phyloP scores from a whole-genome alignment of 2,113 vertebrate species.

The Nycticebus coucang region DNA sequence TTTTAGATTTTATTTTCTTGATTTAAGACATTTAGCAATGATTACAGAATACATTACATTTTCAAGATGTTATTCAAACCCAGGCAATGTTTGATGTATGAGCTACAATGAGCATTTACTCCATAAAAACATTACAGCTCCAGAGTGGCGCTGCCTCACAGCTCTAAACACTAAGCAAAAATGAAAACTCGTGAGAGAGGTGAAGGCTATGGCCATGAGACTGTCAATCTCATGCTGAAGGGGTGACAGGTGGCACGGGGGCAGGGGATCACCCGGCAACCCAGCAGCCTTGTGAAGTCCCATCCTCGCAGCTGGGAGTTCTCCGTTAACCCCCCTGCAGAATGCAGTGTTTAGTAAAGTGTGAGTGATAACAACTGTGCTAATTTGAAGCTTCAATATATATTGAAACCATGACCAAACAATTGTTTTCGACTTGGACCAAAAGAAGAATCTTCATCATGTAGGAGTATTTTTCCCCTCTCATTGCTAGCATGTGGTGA shows the following conservation, averaged over 20 bases:
- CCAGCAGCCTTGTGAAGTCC: background rate
- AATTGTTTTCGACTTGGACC: background rate
- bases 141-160: background rate
- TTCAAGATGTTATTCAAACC: background rate
- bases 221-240: background rate
- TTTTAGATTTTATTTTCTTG: background rate
- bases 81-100: background rate
- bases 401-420: rapidly evolving
- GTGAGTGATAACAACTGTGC: background rate
- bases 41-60: background rate
- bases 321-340: background rate
- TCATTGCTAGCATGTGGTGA: background rate
- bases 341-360: background rate
- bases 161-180: background rate
- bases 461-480: rapidly evolving
- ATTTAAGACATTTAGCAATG: background rate
- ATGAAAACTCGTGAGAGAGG: background rate
- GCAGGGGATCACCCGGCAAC: rapidly evolving
- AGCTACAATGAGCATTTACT: background rate
- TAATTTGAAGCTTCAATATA: background rate
- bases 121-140: background rate
- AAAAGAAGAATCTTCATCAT: too few species aligned
- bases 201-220: background rate
- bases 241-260: rapidly evolving
- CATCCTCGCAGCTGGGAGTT: rapidly evolving